These are phyloP conservation scores for Plebejus anna DNA, from an alignment of 2,888 invertebrate species.

Conservation along the genomic window DNA sequence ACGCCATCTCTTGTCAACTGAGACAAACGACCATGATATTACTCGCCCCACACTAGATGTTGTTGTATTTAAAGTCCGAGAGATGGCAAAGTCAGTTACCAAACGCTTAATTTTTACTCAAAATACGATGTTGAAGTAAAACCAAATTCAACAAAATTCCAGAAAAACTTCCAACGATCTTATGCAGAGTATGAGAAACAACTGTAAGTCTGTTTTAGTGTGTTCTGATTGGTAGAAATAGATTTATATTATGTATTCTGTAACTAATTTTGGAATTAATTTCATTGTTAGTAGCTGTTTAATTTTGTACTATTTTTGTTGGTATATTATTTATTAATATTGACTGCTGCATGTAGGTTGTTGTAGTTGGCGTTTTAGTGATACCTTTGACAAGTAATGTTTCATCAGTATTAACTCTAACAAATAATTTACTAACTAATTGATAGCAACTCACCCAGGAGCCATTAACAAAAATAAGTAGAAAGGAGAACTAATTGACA, in stretches of 20 bases:
- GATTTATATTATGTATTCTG: neutral
- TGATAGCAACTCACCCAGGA: too few relatives aligned
- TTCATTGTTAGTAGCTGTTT: neutral
- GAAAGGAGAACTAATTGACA: too few relatives aligned
- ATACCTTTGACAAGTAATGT: neutral
- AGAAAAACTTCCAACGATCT: conserved; percentile 77
- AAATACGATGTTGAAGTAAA: neutral
- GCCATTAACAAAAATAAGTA: too few relatives aligned
- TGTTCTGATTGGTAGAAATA: conserved; percentile 57
- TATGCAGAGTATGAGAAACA: conserved; percentile 72
- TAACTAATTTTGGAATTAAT: neutral
- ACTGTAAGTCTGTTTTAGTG: conserved; percentile 76
- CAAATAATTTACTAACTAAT: neutral
- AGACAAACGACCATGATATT: neutral
- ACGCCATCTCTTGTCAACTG: conserved; percentile 8
- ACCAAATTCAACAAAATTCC: conserved; percentile 49
- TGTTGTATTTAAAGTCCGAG: neutral
- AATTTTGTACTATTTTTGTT: neutral
- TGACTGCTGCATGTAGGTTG: neutral
- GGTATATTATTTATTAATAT: neutral
- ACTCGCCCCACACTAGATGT: neutral
- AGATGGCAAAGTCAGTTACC: conserved; percentile 13
- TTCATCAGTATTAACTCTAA: neutral
- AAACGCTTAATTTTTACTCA: neutral
- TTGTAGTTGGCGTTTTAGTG: neutral